Evolutionary conservation across 2,888 invertebrate species (phyloP), one percentile per base, ranked within the genome.

Genomic region (Julus scandinavius): DNA sequence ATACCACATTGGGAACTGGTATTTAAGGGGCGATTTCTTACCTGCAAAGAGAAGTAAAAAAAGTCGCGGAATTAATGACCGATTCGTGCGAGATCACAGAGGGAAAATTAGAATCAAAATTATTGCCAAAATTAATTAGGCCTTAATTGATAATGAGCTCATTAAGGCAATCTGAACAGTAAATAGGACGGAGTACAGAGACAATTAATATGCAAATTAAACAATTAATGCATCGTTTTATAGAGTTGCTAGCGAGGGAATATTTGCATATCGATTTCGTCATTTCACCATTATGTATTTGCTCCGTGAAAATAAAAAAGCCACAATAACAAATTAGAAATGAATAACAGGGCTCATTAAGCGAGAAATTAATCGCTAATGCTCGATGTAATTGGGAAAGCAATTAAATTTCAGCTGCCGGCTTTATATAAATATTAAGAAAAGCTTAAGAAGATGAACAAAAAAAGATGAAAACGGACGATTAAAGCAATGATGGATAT

Each of bases 111-210:
- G 20, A 63, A 63, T 63, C 63, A 63, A 63, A 63, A 63, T 63
- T 63, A 63, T 63, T 63, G 63, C 63, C 63, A 63, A 63, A 63
- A 63, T 63, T 63, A 63, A 63, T 63, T 63, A 63, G 63, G 63
- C 63, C 63, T 63, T 63, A 63, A 63, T 63, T 63, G 63, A 63
- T 63, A 63, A 63, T 63, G 63, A 2, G 63, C 63, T 63, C n/a
- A 63, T 63, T 63, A 63, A n/a, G 63, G 20, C 63, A 63, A 63
- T 63, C 63, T 63, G 63, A 63, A 63, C 63, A 63, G 63, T 63
- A 63, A 63, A 63, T 63, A 63, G 63, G 20, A 63, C 63, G 20
- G n/a, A 63, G 63, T 63, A 20, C 63, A 20, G 63, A 63, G 63
- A 63, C 63, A 63, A 63, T 63, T 63, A 63, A 63, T 63, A 63